A percentile compares a stretch with the other conserved stretches of the same genome.
phyloP scores from a whole-genome alignment of 2,888 invertebrate species.

The Hipparchia semele region DNA sequence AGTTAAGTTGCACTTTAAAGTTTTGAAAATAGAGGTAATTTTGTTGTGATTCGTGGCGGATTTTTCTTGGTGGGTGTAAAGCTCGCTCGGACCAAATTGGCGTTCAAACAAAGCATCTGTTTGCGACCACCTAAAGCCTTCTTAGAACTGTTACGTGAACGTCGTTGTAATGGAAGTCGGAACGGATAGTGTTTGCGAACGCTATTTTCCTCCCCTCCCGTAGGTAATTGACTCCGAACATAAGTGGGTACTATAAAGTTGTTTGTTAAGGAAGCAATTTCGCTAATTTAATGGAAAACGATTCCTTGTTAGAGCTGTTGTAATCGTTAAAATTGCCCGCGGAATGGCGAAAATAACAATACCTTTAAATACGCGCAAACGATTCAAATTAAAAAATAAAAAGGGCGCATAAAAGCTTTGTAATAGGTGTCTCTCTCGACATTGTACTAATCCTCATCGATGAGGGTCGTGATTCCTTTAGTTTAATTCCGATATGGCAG shows the following conservation, averaged over 20 bases:
- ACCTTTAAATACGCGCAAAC: background rate
- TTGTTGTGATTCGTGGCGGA: slow-evolving; percentile 24
- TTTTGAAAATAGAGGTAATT: slow-evolving; percentile 32
- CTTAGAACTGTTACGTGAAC: slow-evolving; percentile 55
- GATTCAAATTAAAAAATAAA: too few relatives aligned
- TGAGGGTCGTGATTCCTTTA: too few relatives aligned
- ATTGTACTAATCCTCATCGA: too few relatives aligned
- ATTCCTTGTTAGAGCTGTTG: slow-evolving; percentile 46
- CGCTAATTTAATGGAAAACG: slow-evolving; percentile 42
- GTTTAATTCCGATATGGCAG: too few relatives aligned
- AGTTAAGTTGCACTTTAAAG: slow-evolving; percentile 20
- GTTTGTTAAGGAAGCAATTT: slow-evolving; percentile 59
- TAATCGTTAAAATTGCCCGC: slow-evolving; percentile 21
- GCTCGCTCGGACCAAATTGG: slow-evolving; percentile 68
- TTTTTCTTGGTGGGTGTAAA: slow-evolving; percentile 50
- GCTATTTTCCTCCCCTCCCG: slow-evolving; percentile 47
- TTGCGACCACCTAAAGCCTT: slow-evolving; percentile 79
- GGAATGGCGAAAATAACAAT: background rate
- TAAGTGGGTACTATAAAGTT: slow-evolving; percentile 49
- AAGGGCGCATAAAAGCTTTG: background rate
- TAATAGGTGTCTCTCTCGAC: too few relatives aligned
- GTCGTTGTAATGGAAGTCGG: slow-evolving; percentile 43
- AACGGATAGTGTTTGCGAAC: slow-evolving; percentile 51
- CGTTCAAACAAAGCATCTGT: slow-evolving; percentile 71
- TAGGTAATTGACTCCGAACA: slow-evolving; percentile 45